Conservation (phyloP, 2,113 vertebrate species). For the Coptodon rendalli region DNA sequence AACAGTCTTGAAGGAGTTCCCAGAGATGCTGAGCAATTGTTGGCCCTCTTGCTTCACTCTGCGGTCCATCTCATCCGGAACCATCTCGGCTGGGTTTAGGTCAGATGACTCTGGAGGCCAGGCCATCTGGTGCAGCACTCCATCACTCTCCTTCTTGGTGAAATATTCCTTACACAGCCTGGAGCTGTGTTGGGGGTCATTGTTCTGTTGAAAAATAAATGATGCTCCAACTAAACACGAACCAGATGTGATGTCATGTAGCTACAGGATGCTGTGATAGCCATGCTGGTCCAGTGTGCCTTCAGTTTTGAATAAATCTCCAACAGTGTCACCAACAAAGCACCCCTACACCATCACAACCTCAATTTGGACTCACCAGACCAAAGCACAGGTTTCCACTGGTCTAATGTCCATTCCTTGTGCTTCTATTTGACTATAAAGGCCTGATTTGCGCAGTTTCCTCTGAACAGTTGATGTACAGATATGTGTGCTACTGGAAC, state of each 20-base stretch:
- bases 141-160: neutral
- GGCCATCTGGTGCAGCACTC: neutral
- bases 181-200: neutral
- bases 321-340: neutral
- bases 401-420: neutral
- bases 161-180: neutral
- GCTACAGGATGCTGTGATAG: neutral
- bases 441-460: neutral
- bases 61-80: neutral
- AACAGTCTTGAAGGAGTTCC: neutral
- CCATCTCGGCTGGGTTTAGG: neutral
- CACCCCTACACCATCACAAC: neutral
- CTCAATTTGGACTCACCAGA: neutral
- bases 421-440: neutral
- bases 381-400: neutral
- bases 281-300: neutral
- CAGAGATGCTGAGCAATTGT: neutral
- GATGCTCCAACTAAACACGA: neutral
- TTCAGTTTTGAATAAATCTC: neutral
- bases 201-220: neutral
- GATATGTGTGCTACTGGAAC: neutral
- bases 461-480: neutral
- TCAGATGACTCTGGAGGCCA: neutral
- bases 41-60: neutral
- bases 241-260: neutral